Evolutionary conservation across 2,797 vertebrate genomes (phyloP).

Genomic region (Atherinosoma microstoma): DNA sequence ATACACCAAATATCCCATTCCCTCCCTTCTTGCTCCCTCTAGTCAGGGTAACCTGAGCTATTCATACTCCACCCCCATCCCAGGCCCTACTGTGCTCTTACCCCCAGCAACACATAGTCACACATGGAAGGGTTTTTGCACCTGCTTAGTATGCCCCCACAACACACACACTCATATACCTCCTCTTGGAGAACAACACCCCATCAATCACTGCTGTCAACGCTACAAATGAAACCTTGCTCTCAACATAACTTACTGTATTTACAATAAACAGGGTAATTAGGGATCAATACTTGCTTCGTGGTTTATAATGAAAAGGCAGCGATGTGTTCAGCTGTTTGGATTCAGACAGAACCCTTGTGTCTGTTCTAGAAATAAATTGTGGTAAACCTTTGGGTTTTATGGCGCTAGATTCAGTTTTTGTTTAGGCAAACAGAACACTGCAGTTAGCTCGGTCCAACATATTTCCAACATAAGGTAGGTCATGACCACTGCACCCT

Average conservation of each 20-base stretch:
- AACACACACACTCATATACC: slow-evolving; percentile 7
- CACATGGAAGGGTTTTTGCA: slow-evolving; percentile 43
- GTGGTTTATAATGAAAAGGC: slow-evolving; percentile 15
- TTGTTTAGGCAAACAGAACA: background rate
- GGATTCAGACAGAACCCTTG: slow-evolving; percentile 21
- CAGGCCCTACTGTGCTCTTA: slow-evolving; percentile 14
- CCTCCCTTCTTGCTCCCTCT: slow-evolving; percentile 22
- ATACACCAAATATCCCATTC: slow-evolving; percentile 24
- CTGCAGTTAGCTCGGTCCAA: slow-evolving; percentile 16
- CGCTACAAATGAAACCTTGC: slow-evolving; percentile 43
- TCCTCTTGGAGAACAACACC: slow-evolving; percentile 40
- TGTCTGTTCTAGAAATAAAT: slow-evolving; percentile 9
- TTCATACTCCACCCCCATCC: background rate
- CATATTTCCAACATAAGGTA: slow-evolving; percentile 53
- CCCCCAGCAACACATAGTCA: background rate
- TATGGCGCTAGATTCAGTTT: background rate
- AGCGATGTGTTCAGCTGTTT: slow-evolving; percentile 15
- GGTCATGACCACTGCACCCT: slow-evolving; percentile 34
- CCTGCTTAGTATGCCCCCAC: slow-evolving; percentile 50
- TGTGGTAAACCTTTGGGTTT: background rate
- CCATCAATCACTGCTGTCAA: slow-evolving; percentile 63
- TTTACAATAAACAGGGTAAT: slow-evolving; percentile 49
- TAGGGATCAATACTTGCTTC: slow-evolving; percentile 5
- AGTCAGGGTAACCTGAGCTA: slow-evolving; percentile 60
- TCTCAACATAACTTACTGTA: slow-evolving; percentile 28